A percentile compares a stretch with the other conserved stretches of the same genome.
phyloP scores from a whole-genome alignment of 2,888 invertebrate species.

The Napeogenes inachia region DNA sequence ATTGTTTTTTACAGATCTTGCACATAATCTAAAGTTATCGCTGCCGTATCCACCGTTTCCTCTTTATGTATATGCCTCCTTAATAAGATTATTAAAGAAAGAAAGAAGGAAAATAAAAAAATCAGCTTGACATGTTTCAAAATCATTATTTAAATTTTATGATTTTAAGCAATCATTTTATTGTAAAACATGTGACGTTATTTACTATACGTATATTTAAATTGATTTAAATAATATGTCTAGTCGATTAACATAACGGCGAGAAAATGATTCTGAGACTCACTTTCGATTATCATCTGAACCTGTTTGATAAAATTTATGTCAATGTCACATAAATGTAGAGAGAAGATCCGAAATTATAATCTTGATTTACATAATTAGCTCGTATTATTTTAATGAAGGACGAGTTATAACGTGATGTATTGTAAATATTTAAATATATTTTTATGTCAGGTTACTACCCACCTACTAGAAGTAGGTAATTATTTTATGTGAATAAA shows the following conservation, averaged over 20 bases:
- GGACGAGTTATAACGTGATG: slow-evolving; percentile 14
- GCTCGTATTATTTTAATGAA: slow-evolving; percentile 22
- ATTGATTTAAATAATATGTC: slow-evolving; percentile 1
- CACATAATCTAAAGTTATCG: too few relatives aligned
- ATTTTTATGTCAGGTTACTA: not conserved
- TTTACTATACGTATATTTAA: not conserved
- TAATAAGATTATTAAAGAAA: too few relatives aligned
- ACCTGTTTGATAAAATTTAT: slow-evolving; percentile 61
- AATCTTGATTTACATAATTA: slow-evolving; percentile 35
- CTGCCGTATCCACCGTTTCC: too few relatives aligned
- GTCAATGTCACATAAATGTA: slow-evolving; percentile 65
- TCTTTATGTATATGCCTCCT: too few relatives aligned
- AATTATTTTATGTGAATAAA: too few relatives aligned
- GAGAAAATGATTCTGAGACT: slow-evolving; percentile 29
- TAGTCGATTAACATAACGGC: slow-evolving; percentile 5
- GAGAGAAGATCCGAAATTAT: slow-evolving; percentile 46
- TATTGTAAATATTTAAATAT: slow-evolving; percentile 6
- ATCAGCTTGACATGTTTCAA: too few relatives aligned
- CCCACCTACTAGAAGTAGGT: not conserved
- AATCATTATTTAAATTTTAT: too few relatives aligned
- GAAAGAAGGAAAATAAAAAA: too few relatives aligned
- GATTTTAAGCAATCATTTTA: too few relatives aligned
- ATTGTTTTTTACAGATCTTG: too few relatives aligned
- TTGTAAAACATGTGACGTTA: too few relatives aligned
- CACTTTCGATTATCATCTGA: slow-evolving; percentile 55